Percentiles rank a stretch among this genome's conserved stretches.
Conservation (phyloP, 2,888 invertebrate species). For the Hydroisotoma schaefferi region DNA sequence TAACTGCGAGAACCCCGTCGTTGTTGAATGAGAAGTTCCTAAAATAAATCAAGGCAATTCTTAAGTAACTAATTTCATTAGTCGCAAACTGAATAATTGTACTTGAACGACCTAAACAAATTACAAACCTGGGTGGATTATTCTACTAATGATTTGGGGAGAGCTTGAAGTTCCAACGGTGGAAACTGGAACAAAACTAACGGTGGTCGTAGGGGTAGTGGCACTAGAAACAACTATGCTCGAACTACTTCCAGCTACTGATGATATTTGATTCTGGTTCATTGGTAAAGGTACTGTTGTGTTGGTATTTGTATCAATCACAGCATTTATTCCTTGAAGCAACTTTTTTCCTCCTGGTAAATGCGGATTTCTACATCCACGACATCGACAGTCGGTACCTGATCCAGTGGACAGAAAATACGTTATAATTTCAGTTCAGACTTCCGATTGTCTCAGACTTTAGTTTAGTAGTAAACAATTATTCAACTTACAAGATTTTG, state of each 20-base stretch:
- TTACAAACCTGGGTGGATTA: conserved; percentile 4
- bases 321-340: conserved; percentile 36
- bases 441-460: conserved; percentile 85
- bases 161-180: not conserved
- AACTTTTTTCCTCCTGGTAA: conserved; percentile 74
- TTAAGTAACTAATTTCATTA: not conserved
- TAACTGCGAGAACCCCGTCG: conserved; percentile 5
- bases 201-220: not conserved
- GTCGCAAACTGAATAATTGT: not conserved
- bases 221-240: not conserved
- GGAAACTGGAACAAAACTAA: conserved; percentile 10
- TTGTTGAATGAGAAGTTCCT: not conserved
- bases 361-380: conserved; percentile 89
- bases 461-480: conserved; percentile 77
- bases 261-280: not conserved
- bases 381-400: conserved; percentile 80
- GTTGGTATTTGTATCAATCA: conserved; percentile 39
- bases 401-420: no score
- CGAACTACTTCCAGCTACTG: not conserved
- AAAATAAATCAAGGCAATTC: not conserved
- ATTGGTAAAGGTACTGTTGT: conserved; percentile 21
- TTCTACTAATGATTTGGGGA: conserved; percentile 10
- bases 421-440: no score
- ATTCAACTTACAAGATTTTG: conserved; percentile 87
- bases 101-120: not conserved